phyloP scores from a whole-genome alignment of 2,113 vertebrate genomes.

The zebrafish (Danio rerio) region DNA sequence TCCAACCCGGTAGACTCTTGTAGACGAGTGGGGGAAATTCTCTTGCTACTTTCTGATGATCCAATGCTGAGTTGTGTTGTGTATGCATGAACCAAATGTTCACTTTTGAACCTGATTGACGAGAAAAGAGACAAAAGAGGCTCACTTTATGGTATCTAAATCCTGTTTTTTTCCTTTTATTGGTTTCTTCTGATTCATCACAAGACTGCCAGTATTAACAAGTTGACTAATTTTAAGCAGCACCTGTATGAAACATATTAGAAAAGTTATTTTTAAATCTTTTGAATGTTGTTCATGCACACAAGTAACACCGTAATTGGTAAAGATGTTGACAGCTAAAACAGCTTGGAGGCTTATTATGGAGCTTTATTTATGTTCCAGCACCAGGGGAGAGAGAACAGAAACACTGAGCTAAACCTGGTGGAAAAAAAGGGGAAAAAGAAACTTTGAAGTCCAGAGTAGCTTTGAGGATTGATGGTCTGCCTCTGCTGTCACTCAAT shows the following conservation, averaged over 20 bases:
- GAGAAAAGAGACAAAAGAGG: conserved; percentile 24
- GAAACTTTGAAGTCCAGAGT: conserved; percentile 76
- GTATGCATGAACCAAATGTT: conserved; percentile 40
- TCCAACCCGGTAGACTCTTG: conserved; percentile 61
- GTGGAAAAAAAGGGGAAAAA: conserved; percentile 59
- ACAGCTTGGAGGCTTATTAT: conserved; percentile 79
- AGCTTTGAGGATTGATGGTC: conserved; percentile 78
- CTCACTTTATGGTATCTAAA: neutral
- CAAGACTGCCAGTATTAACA: conserved; percentile 12
- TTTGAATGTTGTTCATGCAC: conserved; percentile 63
- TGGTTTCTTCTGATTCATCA: conserved; percentile 19
- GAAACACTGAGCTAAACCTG: conserved; percentile 73
- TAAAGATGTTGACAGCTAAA: conserved; percentile 83
- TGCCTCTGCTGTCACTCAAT: conserved; percentile 76
- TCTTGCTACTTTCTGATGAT: conserved; percentile 43
- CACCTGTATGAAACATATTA: conserved; percentile 50
- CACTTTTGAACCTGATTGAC: conserved; percentile 37
- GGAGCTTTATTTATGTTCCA: conserved; percentile 81
- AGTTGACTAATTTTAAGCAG: conserved; percentile 29
- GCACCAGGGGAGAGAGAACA: conserved; percentile 73
- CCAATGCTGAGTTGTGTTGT: conserved; percentile 25
- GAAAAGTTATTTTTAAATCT: conserved; percentile 65
- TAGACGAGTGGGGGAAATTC: conserved; percentile 51
- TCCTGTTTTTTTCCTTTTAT: neutral
- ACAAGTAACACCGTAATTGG: conserved; percentile 78